These are phyloP conservation scores for Chrysolina haemoptera DNA, from an alignment of 2,888 invertebrate genomes.

Conservation along the genomic window DNA sequence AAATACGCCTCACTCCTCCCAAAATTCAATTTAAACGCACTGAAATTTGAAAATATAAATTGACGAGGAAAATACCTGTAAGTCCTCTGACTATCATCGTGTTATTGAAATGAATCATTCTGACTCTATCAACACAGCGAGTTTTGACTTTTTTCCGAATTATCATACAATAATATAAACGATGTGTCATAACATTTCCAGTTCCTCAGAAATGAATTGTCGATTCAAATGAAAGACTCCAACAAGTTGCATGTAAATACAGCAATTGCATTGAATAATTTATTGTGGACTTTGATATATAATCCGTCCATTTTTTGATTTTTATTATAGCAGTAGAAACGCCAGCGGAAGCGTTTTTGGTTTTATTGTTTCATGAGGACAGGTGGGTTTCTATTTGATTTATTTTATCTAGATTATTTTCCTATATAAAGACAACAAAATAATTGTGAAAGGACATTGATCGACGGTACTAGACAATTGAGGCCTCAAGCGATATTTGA, in stretches of 20 bases:
- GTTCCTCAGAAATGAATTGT: neutral
- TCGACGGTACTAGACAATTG: too few relatives aligned
- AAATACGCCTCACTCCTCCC: too few relatives aligned
- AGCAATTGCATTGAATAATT: constrained; percentile 46
- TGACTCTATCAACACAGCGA: neutral
- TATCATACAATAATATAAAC: neutral
- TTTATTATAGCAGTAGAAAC: constrained; percentile 35
- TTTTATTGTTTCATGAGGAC: constrained; percentile 17
- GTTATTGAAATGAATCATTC: neutral
- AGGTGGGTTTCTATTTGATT: constrained; percentile 6
- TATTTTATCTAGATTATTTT: neutral
- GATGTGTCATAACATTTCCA: constrained; percentile 17
- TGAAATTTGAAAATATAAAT: too few relatives aligned
- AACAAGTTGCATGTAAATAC: constrained; percentile 40
- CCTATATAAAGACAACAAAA: neutral
- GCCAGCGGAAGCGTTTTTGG: constrained; percentile 3
- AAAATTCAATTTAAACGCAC: too few relatives aligned
- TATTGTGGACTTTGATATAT: constrained; percentile 43
- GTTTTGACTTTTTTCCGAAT: neutral
- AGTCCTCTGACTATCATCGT: neutral
- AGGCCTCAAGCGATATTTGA: too few relatives aligned
- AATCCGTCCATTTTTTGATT: constrained; percentile 46
- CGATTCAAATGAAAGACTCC: constrained; percentile 1
- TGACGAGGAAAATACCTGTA: too few relatives aligned
- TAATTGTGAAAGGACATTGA: neutral